These are phyloP conservation scores for Atta colombica DNA, from an alignment of 1,140 invertebrate species.

Conservation along the genomic window DNA sequence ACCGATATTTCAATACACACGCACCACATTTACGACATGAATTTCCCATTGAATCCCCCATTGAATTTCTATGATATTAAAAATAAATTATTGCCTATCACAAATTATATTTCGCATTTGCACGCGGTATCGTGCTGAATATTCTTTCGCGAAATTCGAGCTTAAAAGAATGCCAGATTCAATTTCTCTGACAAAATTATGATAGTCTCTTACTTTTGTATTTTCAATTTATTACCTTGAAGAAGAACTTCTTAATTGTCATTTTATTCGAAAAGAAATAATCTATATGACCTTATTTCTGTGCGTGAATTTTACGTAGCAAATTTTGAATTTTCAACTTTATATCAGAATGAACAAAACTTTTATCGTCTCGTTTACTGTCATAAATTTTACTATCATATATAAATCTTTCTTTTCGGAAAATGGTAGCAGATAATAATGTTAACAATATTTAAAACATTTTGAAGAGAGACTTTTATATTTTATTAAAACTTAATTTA, in stretches of 20 bases:
- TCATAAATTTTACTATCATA: background rate
- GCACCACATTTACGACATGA: slow-evolving; percentile 17
- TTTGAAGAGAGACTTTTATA: background rate
- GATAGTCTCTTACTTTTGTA: background rate
- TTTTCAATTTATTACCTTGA: background rate
- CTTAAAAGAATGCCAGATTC: slow-evolving; percentile 10
- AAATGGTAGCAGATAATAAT: background rate
- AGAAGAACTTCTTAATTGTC: background rate
- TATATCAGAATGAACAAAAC: background rate
- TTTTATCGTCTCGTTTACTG: background rate
- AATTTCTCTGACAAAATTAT: slow-evolving; percentile 11
- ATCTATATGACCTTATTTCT: background rate
- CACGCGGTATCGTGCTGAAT: background rate
- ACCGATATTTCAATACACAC: slow-evolving; percentile 42
- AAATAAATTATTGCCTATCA: slow-evolving; percentile 36
- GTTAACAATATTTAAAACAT: slow-evolving; percentile 22
- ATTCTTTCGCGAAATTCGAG: slow-evolving; percentile 2
- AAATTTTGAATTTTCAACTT: background rate
- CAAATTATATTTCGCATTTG: slow-evolving; percentile 49
- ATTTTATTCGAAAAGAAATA: background rate
- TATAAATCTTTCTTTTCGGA: background rate
- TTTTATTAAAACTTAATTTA: background rate
- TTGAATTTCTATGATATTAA: slow-evolving; percentile 33
- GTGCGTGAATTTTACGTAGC: background rate
- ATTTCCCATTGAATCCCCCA: no score